A percentile compares a stretch with the other conserved stretches of the same genome.
phyloP scores from a whole-genome alignment of 2,797 vertebrate species.

The Sebastolobus altivelis region DNA sequence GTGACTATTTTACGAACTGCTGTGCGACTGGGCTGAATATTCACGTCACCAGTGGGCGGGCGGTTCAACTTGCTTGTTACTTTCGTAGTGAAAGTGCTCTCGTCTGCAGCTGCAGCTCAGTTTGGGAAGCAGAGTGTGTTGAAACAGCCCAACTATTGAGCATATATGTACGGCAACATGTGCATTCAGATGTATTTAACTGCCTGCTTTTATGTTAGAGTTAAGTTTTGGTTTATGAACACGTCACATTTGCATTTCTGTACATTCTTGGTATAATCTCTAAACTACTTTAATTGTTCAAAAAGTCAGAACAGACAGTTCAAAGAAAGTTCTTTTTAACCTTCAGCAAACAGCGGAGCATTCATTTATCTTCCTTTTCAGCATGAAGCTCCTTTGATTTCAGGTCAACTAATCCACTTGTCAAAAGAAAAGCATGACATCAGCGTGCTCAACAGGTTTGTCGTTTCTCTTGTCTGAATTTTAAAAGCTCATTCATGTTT shows the following conservation, averaged over 20 bases:
- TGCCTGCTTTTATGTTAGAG: neutral
- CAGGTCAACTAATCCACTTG: fast-evolving
- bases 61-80: too few relatives aligned
- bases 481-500: neutral
- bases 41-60: too few relatives aligned
- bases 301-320: neutral
- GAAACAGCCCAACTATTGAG: neutral
- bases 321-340: constrained; percentile 9
- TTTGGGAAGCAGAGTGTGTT: neutral
- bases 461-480: neutral
- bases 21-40: too few relatives aligned
- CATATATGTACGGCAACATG: neutral
- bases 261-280: neutral
- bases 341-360: neutral
- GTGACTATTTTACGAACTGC: too few relatives aligned
- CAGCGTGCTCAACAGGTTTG: neutral
- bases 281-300: neutral
- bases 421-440: neutral
- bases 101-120: neutral
- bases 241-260: neutral
- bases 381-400: constrained; percentile 8
- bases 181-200: neutral
- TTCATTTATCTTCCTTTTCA: neutral
- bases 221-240: neutral
- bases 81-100: too few relatives aligned